Evolutionary conservation across 2,113 vertebrate genomes (phyloP), one percentile per base, ranked within the genome.

Genomic region (Emydocephalus ijimae): DNA sequence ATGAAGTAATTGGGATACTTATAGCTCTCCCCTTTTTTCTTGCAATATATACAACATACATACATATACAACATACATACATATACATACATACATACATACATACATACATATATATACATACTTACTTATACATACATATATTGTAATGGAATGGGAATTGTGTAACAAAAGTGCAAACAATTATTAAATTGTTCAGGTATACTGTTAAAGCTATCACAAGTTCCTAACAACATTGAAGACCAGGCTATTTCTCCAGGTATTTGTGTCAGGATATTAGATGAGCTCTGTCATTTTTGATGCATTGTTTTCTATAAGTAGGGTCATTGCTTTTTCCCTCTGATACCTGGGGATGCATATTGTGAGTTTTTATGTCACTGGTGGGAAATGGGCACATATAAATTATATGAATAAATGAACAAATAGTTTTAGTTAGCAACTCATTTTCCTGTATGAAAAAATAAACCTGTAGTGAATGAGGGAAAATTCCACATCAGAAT

Each of bases 161-260:
- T n/a, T 29, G 54, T 23, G 55, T 29, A 55, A 39, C 48, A 54
- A 18, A 6, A 7, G 2, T 18, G 64, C 21, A 54, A 48, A 20
- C 39, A 34, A 64, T 55, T 61, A n/a, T 69, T 15, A 81, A 34
- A 48, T 91, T 92, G 39, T 20, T 85, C 52, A 23, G 24, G 9
- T 43, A 92, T 55, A 81, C 87, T n/a, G 3, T 43, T 88, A 85
- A 59, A 85, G 20, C 54, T 34, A 43, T 56, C 50, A 85, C 5
- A 89, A 39, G 52, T 89, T 92, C 48, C 34, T 39, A 54, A 85
- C 59, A 45, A 81, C 20, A 23, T n/a, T 88, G 92, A 95, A 90
- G 93, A 96, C 69, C 94, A 92, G 92, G 95, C 29, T 74, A 18
- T 34, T 74, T 74, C 69, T 74, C 64, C n/a, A 18, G 64, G 69